Percentiles rank a stretch among this genome's conserved stretches.
Conservation (phyloP, 2,113 vertebrate species). For the Corythaixoides concolor region DNA sequence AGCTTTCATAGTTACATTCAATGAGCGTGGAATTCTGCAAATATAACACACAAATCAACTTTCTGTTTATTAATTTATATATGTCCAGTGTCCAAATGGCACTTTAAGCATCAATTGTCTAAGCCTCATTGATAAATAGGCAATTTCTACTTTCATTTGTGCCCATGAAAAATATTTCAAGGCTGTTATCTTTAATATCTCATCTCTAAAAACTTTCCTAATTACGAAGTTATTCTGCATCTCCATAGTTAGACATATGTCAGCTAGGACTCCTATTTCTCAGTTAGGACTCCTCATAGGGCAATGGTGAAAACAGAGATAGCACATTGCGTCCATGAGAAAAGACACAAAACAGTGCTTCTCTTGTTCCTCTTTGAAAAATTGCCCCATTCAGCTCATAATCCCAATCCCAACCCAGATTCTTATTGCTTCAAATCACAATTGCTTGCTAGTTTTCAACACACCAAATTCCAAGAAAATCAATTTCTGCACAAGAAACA, state of each 20-base stretch:
- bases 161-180: not conserved
- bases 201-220: not conserved
- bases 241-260: not conserved
- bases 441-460: not conserved
- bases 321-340: not conserved
- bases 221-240: not conserved
- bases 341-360: not conserved
- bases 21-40: fast-evolving
- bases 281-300: not conserved
- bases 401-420: not conserved
- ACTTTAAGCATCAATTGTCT: not conserved
- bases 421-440: not conserved
- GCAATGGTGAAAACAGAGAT: not conserved
- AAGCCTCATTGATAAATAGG: not conserved
- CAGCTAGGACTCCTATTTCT: not conserved
- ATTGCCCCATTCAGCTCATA: not conserved
- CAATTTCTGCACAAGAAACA: not conserved
- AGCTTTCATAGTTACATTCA: not conserved
- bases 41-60: not conserved
- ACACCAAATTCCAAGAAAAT: not conserved
- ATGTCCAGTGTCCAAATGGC: not conserved
- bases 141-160: not conserved
- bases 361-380: not conserved
- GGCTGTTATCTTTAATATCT: not conserved
- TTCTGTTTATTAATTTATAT: not conserved